Percentiles rank a stretch among this genome's conserved stretches.
These are phyloP conservation scores for Keiferia lycopersicella DNA, from an alignment of 2,888 invertebrate species.

Conservation along the genomic window DNA sequence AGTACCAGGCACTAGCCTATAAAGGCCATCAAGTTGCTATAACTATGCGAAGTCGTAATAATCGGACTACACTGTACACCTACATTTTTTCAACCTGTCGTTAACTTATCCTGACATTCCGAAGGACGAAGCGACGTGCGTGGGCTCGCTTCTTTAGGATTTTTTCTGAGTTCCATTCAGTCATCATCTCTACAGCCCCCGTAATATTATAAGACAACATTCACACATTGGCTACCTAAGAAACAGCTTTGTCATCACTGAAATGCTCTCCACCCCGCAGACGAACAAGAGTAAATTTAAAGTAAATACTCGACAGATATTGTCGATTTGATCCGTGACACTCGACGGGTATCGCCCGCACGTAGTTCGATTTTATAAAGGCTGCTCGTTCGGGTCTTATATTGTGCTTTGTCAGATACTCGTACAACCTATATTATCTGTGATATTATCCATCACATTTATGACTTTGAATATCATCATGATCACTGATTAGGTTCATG, in stretches of 20 bases:
- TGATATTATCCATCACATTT: not conserved
- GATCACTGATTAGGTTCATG: too few species aligned
- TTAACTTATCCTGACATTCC: not conserved
- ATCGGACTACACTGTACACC: too few species aligned
- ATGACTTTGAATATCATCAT: not conserved
- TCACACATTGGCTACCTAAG: constrained; percentile 44
- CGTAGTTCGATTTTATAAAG: constrained; percentile 54
- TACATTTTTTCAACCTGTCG: too few species aligned
- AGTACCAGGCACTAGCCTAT: too few species aligned
- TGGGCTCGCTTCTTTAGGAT: not conserved
- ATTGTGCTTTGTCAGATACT: constrained; percentile 7
- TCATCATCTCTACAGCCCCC: not conserved
- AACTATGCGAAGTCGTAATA: too few species aligned
- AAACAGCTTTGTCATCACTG: constrained; percentile 64
- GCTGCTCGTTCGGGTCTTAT: constrained; percentile 32
- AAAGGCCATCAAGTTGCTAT: too few species aligned
- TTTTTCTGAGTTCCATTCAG: not conserved
- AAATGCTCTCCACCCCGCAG: constrained; percentile 48
- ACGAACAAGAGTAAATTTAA: constrained; percentile 71
- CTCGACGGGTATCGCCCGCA: constrained; percentile 46
- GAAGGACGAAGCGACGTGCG: not conserved
- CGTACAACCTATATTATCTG: not conserved
- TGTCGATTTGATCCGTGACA: constrained; percentile 66
- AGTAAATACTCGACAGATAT: constrained; percentile 75
- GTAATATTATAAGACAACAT: constrained; percentile 10